Evolutionary conservation across 2,113 vertebrate genomes (phyloP).

Genomic region (Cranoglanis bouderius): DNA sequence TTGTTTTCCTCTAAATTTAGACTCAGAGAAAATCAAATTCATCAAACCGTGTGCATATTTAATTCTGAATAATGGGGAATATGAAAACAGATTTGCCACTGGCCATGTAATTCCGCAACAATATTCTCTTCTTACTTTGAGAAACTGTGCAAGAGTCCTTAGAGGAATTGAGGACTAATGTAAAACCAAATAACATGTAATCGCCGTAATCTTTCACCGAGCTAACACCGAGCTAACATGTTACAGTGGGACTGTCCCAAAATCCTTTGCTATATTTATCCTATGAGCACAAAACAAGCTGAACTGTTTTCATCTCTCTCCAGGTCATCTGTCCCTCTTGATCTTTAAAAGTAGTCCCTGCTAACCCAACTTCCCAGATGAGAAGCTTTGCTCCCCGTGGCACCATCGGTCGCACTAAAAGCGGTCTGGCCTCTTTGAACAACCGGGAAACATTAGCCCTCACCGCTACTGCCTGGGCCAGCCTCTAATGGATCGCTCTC

Average conservation of each 20-base stretch:
- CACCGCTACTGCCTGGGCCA: constrained; percentile 64
- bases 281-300: constrained; percentile 11
- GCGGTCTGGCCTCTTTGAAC: constrained; percentile 68
- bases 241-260: not conserved
- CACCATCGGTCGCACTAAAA: constrained; percentile 71
- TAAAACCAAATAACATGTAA: constrained; percentile 40
- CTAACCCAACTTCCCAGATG: constrained; percentile 56
- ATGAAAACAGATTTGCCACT: constrained; percentile 67
- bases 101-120: constrained; percentile 64
- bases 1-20: constrained; percentile 68
- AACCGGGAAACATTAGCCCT: constrained; percentile 79
- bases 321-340: constrained; percentile 49
- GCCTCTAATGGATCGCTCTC: constrained; percentile 82
- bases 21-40: constrained; percentile 72
- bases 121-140: constrained; percentile 53
- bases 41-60: constrained; percentile 68
- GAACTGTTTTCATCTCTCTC: constrained; percentile 48
- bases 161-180: constrained; percentile 50
- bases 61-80: constrained; percentile 68
- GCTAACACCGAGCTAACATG: constrained; percentile 1
- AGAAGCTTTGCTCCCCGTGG: constrained; percentile 68
- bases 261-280: constrained; percentile 31
- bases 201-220: constrained; percentile 5
- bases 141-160: constrained; percentile 30
- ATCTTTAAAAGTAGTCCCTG: constrained; percentile 62